phyloP scores from a whole-genome alignment of 2,888 invertebrate species.

The Erebia epiphron region DNA sequence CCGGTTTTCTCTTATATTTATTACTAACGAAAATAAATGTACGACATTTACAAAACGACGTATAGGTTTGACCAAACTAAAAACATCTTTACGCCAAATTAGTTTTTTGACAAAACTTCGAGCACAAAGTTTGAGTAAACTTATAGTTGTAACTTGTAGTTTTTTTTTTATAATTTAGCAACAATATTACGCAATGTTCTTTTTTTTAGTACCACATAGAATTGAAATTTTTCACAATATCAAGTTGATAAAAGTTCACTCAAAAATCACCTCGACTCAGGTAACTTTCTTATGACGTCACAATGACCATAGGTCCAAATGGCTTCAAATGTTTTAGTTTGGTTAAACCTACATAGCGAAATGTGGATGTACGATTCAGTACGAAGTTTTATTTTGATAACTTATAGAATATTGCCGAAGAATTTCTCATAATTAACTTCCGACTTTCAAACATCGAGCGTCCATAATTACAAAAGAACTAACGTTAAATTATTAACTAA shows the following conservation, averaged over 20 bases:
- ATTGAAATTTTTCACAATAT: background rate
- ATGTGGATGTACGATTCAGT: constrained; percentile 27
- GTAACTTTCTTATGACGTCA: background rate
- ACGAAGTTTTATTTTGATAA: background rate
- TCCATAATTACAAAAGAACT: background rate
- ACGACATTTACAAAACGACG: constrained; percentile 28
- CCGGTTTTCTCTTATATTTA: constrained; percentile 30
- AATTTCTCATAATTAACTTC: background rate
- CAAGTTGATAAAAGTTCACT: background rate
- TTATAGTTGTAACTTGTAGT: no score
- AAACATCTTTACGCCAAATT: constrained; percentile 1
- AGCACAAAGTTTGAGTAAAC: background rate
- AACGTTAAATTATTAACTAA: background rate
- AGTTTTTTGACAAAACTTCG: background rate
- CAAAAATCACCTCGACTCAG: background rate
- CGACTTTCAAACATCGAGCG: background rate
- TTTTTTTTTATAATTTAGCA: no score
- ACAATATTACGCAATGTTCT: no score
- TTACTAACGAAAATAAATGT: constrained; percentile 21
- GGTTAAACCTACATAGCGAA: background rate
- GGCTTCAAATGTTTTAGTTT: constrained; percentile 16
- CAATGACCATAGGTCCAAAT: background rate
- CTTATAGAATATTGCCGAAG: background rate
- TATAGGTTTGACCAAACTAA: constrained; percentile 15
- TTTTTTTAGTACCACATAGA: no score